Base-by-base conservation (phyloP, 2,888 invertebrate genomes). In the Hirtodrosophila confusa region DNA sequence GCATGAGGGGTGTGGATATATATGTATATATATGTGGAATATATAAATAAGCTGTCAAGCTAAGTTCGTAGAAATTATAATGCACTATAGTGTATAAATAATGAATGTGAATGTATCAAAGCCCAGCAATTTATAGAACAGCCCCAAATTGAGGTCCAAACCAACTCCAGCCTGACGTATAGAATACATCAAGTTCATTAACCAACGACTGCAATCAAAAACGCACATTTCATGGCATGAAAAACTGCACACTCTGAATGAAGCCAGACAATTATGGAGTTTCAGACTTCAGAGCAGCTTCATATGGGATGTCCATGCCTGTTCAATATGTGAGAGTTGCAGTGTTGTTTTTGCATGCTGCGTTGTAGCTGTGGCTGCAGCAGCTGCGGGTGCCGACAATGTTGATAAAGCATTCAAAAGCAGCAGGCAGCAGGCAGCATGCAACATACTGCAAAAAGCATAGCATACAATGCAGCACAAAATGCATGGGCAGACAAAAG, bases 321-420 rank as follows among this genome's bases (percentile, higher is more conserved):
- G 56, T 45, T 80, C 80, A 50, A 70, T 78, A 58, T 83, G 69
- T 49, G 63, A 65, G 61, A 43, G 48, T 60, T 44, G 40, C 47
- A 51, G 60, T 63, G 76, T 79, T 83, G 68, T 54, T 71, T 61
- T 71, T 84, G 72, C 72, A 51, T 55, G 17, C 35, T 63, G 41
- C 41, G 51, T 44, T 56, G 63, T 54, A 50, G 54, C 47, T 27
- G 27, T 6, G 49, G 49, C 62, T 40, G 53, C 62, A 51, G 27
- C 83, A 78, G 69, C 87, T 85, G 86, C 88, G 88, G 83, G 88
- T 70, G 75, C 63, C 62, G 57, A 60, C 65, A 31, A 31, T 31
- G 75, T 69, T 87, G 86, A 85, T 87, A 80, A 80, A 73, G 70
- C 70, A 80, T 78, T 66, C 54, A 84, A 50, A 65, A 60, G 74